A percentile compares a stretch with the other conserved stretches of the same genome.
These are phyloP conservation scores for Hydra vulgaris DNA, from an alignment of 30 jellyfish, hydroid and myxozoan genomes.

Conservation along the genomic window DNA sequence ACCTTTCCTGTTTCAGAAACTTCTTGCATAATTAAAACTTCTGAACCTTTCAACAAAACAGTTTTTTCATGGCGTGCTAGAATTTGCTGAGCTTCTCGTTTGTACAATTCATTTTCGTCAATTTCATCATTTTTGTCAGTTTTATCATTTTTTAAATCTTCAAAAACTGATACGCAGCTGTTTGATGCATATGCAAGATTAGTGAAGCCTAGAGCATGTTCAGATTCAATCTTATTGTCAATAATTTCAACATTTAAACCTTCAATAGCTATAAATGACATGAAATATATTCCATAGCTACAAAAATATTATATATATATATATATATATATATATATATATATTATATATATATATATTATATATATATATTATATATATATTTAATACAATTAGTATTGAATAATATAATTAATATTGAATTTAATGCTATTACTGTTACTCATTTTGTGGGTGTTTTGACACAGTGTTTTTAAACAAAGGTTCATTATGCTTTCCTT, in stretches of 20 bases:
- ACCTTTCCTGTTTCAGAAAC: slow-evolving; percentile 83
- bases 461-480: too few relatives aligned
- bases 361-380: too few relatives aligned
- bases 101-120: background rate
- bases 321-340: too few relatives aligned
- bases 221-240: background rate
- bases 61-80: background rate
- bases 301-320: too few relatives aligned
- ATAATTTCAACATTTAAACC: background rate
- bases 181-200: background rate
- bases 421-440: too few relatives aligned
- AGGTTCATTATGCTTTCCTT: too few relatives aligned
- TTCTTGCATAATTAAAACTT: slow-evolving; percentile 43
- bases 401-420: too few relatives aligned
- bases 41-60: background rate
- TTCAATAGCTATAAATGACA: background rate
- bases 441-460: too few relatives aligned
- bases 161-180: background rate
- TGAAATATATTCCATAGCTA: too few relatives aligned
- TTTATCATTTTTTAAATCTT: background rate
- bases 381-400: too few relatives aligned
- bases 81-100: background rate
- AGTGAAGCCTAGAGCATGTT: background rate
- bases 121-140: background rate
- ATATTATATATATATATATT: too few relatives aligned